These are phyloP conservation scores for Trachelus iudaicus DNA, from an alignment of 2,888 invertebrate species.

Conservation along the genomic window DNA sequence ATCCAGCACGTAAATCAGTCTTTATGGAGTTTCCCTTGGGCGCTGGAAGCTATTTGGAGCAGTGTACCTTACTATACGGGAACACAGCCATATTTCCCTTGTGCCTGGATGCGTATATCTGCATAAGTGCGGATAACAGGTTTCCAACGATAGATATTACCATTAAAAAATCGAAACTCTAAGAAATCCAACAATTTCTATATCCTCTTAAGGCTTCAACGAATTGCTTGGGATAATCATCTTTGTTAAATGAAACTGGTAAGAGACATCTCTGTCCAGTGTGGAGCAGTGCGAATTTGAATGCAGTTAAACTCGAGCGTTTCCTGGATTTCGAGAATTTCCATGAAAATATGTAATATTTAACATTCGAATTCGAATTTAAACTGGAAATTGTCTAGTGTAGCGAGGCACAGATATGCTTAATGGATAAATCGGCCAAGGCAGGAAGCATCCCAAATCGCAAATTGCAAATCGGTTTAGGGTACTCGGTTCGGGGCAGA, in stretches of 20 bases:
- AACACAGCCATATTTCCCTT: neutral
- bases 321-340: neutral
- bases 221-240: no score
- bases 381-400: neutral
- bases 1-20: constrained; percentile 61
- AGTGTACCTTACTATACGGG: neutral
- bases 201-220: no score
- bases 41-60: constrained; percentile 31
- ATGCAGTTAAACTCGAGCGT: no score
- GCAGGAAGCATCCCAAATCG: neutral
- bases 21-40: constrained; percentile 52
- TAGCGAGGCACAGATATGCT: neutral
- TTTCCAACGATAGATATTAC: neutral
- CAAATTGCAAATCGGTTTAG: neutral
- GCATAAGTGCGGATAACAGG: neutral
- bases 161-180: neutral
- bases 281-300: no score
- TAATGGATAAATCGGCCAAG: no score
- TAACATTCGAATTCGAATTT: neutral
- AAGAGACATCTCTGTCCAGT: no score
- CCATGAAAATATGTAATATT: neutral
- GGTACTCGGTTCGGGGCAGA: neutral
- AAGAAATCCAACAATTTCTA: no score
- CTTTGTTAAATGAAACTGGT: no score
- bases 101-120: neutral